phyloP scores from a whole-genome alignment of 2,797 vertebrate genomes.

The Amazonetta brasiliensis region DNA sequence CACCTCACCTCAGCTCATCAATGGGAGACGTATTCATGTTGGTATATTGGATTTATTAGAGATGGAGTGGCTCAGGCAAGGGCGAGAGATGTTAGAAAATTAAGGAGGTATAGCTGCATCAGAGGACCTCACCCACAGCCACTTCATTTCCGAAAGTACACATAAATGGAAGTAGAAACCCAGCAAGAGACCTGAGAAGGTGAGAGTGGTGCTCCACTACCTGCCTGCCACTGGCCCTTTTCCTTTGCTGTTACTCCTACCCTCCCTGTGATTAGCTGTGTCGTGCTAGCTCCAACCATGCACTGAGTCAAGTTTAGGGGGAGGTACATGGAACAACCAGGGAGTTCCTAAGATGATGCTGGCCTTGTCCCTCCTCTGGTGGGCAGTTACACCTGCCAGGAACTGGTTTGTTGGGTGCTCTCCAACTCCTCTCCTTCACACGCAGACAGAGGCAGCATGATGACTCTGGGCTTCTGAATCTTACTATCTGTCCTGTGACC shows the following conservation, averaged over 20 bases:
- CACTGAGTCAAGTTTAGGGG: neutral
- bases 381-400: neutral
- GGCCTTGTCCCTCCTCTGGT: accelerated
- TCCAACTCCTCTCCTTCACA: no score
- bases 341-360: neutral
- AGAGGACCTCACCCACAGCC: neutral
- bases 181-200: no score
- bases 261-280: neutral
- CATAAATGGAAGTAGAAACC: neutral
- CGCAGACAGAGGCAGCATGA: neutral
- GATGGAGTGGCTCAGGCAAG: neutral
- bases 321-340: accelerated
- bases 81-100: neutral
- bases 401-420: neutral
- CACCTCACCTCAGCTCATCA: neutral
- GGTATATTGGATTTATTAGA: neutral
- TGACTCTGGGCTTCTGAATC: neutral
- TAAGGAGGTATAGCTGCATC: neutral
- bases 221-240: neutral
- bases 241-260: neutral
- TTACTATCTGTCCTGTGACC: neutral
- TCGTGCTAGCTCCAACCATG: neutral
- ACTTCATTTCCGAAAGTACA: neutral
- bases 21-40: accelerated
- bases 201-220: neutral